These are phyloP conservation scores for Lucinisca nassula DNA, from an alignment of 2,888 invertebrate species.

Conservation along the genomic window DNA sequence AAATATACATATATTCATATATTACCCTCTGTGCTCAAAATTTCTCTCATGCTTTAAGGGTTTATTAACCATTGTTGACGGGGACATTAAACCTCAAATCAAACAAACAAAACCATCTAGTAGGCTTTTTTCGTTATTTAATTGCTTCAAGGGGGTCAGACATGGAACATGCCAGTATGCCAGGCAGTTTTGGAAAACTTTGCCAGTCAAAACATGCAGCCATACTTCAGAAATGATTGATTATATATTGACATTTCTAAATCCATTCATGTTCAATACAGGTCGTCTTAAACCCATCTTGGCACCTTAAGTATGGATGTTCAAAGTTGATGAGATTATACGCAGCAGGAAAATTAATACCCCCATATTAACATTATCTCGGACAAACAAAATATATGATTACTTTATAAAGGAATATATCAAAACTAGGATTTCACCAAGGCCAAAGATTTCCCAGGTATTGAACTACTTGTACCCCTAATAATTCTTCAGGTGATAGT, in stretches of 20 bases:
- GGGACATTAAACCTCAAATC: too few relatives aligned
- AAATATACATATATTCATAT: too few relatives aligned
- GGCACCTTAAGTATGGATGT: not conserved
- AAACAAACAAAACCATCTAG: too few relatives aligned
- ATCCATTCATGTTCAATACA: not conserved
- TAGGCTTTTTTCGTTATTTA: too few relatives aligned
- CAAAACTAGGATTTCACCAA: not conserved
- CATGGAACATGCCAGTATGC: too few relatives aligned
- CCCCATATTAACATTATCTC: constrained; percentile 2
- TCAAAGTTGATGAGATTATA: not conserved
- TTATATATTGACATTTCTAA: not conserved
- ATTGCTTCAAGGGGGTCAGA: too few relatives aligned
- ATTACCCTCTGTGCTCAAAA: too few relatives aligned
- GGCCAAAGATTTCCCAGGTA: constrained; percentile 14
- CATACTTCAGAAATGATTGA: not conserved
- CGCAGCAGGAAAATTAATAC: not conserved
- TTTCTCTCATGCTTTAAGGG: too few relatives aligned
- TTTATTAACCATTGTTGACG: too few relatives aligned
- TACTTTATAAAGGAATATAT: constrained; percentile 2
- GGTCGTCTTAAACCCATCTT: constrained; percentile 2
- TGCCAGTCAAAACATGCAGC: not conserved
- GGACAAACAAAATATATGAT: not conserved
- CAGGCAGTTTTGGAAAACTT: not conserved
- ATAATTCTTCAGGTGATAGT: not conserved
- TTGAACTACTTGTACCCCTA: not conserved